Conservation (phyloP, 2,888 invertebrate genomes). For the Drosophila histrio region DNA sequence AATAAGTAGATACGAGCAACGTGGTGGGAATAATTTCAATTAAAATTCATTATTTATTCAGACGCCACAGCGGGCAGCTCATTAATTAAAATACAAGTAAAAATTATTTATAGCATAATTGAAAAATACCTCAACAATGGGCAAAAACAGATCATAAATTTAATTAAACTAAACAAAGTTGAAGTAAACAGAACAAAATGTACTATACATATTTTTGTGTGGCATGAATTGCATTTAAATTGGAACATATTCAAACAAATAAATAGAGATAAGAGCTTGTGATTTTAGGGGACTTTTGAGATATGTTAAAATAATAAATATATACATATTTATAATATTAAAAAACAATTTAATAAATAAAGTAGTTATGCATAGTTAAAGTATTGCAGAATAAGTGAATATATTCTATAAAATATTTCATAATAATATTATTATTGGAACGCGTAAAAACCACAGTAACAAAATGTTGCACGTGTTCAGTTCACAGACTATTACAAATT, state of each 20-base stretch:
- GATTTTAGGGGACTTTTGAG: background rate
- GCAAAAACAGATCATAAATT: constrained; percentile 13
- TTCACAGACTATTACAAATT: constrained; percentile 13
- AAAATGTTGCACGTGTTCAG: constrained; percentile 1
- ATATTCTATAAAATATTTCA: too few relatives aligned
- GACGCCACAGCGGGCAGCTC: constrained; percentile 19
- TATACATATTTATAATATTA: too few relatives aligned
- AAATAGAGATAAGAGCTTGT: background rate
- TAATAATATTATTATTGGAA: too few relatives aligned
- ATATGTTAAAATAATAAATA: background rate
- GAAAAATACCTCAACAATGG: constrained; percentile 39
- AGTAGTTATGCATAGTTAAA: too few relatives aligned
- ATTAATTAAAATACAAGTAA: constrained; percentile 62
- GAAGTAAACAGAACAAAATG: background rate
- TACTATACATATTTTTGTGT: background rate
- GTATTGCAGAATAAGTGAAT: too few relatives aligned
- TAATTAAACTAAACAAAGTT: constrained; percentile 22
- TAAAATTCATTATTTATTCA: constrained; percentile 57
- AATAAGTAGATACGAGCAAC: background rate
- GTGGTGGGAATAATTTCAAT: constrained; percentile 22
- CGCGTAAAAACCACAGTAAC: too few relatives aligned
- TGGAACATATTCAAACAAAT: background rate
- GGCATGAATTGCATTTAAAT: background rate
- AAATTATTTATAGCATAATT: constrained; percentile 60
- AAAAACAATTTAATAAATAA: too few relatives aligned